Evolutionary conservation across 2,113 vertebrate genomes (phyloP).

Genomic region (Pica pica): DNA sequence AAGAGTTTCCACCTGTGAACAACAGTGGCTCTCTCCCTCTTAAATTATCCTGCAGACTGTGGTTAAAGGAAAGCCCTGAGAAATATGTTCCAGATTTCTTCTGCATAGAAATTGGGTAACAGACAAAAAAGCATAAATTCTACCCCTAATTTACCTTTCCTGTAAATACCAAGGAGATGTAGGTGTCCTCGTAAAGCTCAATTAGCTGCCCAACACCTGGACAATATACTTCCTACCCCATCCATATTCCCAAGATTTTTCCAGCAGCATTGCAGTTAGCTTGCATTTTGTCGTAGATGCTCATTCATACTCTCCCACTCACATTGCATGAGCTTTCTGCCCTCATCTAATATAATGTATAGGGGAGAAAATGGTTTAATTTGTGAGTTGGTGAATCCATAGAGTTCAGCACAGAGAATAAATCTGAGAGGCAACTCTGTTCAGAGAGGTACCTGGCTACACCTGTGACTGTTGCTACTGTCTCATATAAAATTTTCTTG

Average conservation of each 20-base stretch:
- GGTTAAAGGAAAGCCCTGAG: neutral
- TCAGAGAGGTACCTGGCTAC: neutral
- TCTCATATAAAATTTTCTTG: neutral
- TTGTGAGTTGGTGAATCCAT: neutral
- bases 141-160: neutral
- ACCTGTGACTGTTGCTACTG: neutral
- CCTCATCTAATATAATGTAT: neutral
- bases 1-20: neutral
- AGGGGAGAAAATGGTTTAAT: neutral
- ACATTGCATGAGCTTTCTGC: neutral
- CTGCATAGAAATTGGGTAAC: neutral
- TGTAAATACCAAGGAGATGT: neutral
- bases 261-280: neutral
- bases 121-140: neutral
- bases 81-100: neutral
- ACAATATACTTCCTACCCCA: neutral
- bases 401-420: neutral
- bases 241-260: neutral
- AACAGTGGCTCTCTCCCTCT: neutral
- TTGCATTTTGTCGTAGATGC: neutral
- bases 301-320: neutral
- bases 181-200: neutral
- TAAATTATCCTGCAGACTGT: neutral
- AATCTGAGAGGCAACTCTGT: neutral
- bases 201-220: neutral